Conservation (phyloP, 2,888 invertebrate genomes). For the Dusona sp. region DNA sequence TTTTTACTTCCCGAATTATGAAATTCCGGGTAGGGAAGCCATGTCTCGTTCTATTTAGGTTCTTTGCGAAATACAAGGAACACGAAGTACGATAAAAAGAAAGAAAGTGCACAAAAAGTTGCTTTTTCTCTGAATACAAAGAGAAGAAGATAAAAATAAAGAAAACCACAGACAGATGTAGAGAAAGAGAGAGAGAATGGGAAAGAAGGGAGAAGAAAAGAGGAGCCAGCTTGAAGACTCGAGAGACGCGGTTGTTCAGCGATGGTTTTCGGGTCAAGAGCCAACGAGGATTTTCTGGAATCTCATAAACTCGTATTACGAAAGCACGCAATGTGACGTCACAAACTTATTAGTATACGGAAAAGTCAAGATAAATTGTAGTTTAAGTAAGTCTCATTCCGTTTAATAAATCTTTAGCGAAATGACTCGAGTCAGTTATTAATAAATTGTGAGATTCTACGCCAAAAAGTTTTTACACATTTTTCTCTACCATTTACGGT, state of each 20-base stretch:
- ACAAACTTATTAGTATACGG: not conserved
- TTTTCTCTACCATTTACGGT: not conserved
- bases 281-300: conserved; percentile 7
- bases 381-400: not conserved
- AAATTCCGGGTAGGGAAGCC: conserved; percentile 6
- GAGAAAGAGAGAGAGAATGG: not conserved
- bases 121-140: not conserved
- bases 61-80: not conserved
- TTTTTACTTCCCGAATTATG: not conserved
- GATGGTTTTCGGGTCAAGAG: conserved; percentile 37
- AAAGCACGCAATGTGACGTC: not conserved
- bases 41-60: conserved; percentile 1
- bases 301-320: conserved; percentile 12
- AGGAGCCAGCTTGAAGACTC: conserved; percentile 11
- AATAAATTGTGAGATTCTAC: not conserved
- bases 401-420: not conserved
- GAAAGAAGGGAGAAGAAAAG: not conserved
- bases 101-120: not conserved
- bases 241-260: not conserved
- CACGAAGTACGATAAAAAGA: not conserved
- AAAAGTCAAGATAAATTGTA: not conserved
- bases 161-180: not conserved
- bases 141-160: not conserved
- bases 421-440: not conserved
- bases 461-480: not conserved